phyloP scores from a whole-genome alignment of 2,113 vertebrate species.

The Greenwoodochromis staneri region DNA sequence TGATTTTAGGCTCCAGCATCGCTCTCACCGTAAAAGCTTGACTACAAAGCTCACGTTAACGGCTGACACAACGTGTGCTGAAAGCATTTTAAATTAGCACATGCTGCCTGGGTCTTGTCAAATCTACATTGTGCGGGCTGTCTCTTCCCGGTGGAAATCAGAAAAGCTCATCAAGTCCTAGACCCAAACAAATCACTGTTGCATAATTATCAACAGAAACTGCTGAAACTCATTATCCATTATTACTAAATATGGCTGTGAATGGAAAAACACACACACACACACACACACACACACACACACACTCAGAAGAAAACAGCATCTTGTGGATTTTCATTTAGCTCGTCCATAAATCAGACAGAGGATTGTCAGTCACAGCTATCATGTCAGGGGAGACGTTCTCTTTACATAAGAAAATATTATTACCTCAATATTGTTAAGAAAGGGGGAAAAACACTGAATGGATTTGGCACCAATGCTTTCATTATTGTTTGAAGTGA shows the following conservation, averaged over 20 bases:
- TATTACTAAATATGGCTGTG: background rate
- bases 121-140: background rate
- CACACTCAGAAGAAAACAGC: background rate
- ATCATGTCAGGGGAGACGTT: background rate
- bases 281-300: background rate
- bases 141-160: background rate
- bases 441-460: background rate
- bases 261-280: background rate
- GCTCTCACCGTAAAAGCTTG: background rate
- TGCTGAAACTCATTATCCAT: background rate
- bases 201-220: slow-evolving; percentile 34
- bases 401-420: background rate
- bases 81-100: background rate
- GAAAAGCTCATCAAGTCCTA: slow-evolving; percentile 29
- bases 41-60: background rate
- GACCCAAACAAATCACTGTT: slow-evolving; percentile 25
- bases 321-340: background rate
- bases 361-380: slow-evolving; percentile 7
- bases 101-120: background rate
- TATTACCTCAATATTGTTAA: background rate
- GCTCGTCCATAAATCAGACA: background rate
- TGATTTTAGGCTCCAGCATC: background rate
- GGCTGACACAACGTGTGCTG: background rate
- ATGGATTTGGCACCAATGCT: background rate
- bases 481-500: background rate